phyloP scores from a whole-genome alignment of 2,888 invertebrate genomes.

The Macropis europaea region DNA sequence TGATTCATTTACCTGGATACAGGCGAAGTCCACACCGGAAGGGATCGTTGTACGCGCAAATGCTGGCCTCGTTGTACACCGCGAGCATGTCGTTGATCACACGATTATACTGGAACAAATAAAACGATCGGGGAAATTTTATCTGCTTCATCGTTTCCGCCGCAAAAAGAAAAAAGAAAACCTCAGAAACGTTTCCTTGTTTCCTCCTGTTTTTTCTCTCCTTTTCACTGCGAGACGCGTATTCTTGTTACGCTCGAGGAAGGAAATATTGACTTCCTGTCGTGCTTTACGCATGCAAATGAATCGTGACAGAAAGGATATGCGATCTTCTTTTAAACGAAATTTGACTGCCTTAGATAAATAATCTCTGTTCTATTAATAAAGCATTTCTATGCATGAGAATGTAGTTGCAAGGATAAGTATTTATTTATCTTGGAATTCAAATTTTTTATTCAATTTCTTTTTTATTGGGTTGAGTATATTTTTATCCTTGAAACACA shows the following conservation, averaged over 20 bases:
- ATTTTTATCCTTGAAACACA: too few relatives aligned
- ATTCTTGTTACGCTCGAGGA: constrained; percentile 1
- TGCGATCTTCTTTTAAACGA: too few relatives aligned
- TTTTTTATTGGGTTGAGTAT: too few relatives aligned
- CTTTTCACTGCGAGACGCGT: background rate
- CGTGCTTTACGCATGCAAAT: background rate
- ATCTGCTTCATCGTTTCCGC: too few relatives aligned
- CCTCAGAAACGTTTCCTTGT: constrained; percentile 4
- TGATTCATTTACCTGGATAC: constrained; percentile 85
- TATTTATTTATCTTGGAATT: too few relatives aligned
- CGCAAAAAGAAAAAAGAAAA: background rate
- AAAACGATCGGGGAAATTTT: too few relatives aligned
- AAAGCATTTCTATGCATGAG: too few relatives aligned
- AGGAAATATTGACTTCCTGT: constrained; percentile 21
- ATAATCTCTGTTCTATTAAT: too few relatives aligned
- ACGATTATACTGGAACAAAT: constrained; percentile 88
- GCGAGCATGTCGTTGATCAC: constrained; percentile 93
- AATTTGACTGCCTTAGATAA: too few relatives aligned
- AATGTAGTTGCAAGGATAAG: too few relatives aligned
- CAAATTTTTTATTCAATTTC: too few relatives aligned
- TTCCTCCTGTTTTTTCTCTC: constrained; percentile 3
- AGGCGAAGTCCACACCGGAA: constrained; percentile 90
- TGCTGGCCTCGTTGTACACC: constrained; percentile 91
- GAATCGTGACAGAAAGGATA: background rate
- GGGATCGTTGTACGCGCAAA: constrained; percentile 92